Evolutionary conservation across 2,888 invertebrate genomes (phyloP).

Genomic region (Brachyptera risi): DNA sequence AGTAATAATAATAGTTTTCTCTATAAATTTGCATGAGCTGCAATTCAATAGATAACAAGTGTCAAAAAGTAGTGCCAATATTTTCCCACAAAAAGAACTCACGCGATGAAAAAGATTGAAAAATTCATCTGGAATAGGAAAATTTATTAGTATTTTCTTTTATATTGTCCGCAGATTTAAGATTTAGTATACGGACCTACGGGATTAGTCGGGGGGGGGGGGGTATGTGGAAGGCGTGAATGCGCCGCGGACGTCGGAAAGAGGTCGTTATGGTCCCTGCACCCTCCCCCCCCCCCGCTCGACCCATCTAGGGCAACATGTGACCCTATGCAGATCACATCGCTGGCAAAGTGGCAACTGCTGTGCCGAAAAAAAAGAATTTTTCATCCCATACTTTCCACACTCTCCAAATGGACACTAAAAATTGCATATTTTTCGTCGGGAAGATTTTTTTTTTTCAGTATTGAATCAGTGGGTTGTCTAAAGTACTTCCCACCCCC

Average conservation of each 20-base stretch:
- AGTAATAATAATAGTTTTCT: too few relatives aligned
- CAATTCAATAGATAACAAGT: too few relatives aligned
- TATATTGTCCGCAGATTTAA: slow-evolving; percentile 20
- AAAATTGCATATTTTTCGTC: slow-evolving; percentile 30
- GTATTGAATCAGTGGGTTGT: slow-evolving; percentile 11
- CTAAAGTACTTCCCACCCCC: slow-evolving; percentile 16
- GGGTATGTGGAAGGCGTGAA: slow-evolving; percentile 15
- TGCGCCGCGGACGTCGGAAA: slow-evolving; percentile 2
- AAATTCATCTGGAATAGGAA: too few relatives aligned
- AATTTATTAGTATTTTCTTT: slow-evolving; percentile 11
- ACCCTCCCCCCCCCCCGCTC: neutral
- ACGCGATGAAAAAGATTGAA: too few relatives aligned
- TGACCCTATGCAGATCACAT: slow-evolving; percentile 27
- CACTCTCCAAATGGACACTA: slow-evolving; percentile 29
- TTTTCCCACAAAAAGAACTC: neutral
- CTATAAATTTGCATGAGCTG: too few relatives aligned
- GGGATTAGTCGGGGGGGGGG: slow-evolving; percentile 9
- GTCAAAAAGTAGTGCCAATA: too few relatives aligned
- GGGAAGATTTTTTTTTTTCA: slow-evolving; percentile 14
- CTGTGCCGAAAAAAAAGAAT: slow-evolving; percentile 24
- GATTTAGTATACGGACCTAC: slow-evolving; percentile 16
- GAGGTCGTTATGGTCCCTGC: slow-evolving; percentile 20
- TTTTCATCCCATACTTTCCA: slow-evolving; percentile 2
- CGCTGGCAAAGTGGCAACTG: slow-evolving; percentile 28
- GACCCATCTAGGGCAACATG: slow-evolving; percentile 3